These are phyloP conservation scores for Cynodonichthys magdalenae DNA, from an alignment of 2,797 vertebrate species.

Conservation along the genomic window DNA sequence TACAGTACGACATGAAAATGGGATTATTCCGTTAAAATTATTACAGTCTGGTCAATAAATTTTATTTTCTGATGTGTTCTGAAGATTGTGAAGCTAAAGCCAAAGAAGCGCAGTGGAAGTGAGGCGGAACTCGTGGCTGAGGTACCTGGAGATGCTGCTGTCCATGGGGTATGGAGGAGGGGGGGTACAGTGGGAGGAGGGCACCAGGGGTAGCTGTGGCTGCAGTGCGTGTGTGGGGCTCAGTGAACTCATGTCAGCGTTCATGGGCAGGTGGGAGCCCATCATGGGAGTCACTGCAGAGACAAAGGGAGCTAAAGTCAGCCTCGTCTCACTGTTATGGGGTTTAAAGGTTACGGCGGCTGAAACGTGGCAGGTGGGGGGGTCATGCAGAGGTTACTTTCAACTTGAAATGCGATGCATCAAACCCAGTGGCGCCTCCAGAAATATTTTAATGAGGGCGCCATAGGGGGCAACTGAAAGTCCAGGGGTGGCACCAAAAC, in stretches of 20 bases:
- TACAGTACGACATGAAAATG: no score
- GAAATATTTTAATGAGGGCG: no score
- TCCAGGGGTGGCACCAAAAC: no score
- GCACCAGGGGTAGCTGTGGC: constrained; percentile 94
- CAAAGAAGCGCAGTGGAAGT: constrained; percentile 17
- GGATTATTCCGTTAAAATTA: no score
- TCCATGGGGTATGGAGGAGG: constrained; percentile 99
- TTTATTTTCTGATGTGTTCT: neutral
- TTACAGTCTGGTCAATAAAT: neutral
- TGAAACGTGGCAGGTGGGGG: constrained; percentile 11
- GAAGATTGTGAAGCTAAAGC: neutral
- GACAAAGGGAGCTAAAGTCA: constrained; percentile 76
- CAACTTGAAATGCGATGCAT: constrained; percentile 47
- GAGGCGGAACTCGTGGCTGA: constrained; percentile 55
- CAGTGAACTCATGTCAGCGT: constrained; percentile 94
- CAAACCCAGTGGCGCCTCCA: neutral
- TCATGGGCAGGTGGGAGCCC: constrained; percentile 95
- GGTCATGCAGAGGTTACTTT: constrained; percentile 46
- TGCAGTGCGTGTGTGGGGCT: constrained; percentile 95
- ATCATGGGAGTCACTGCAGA: constrained; percentile 95
- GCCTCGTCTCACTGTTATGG: constrained; percentile 35
- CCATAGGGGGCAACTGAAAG: no score
- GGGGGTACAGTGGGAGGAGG: constrained; percentile 97
- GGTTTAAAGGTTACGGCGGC: constrained; percentile 18
- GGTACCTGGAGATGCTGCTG: constrained; percentile 99